Percentiles rank a stretch among this genome's conserved stretches.
Evolutionary conservation across 2,888 invertebrate genomes (phyloP).

Genomic region (Phortica magna): DNA sequence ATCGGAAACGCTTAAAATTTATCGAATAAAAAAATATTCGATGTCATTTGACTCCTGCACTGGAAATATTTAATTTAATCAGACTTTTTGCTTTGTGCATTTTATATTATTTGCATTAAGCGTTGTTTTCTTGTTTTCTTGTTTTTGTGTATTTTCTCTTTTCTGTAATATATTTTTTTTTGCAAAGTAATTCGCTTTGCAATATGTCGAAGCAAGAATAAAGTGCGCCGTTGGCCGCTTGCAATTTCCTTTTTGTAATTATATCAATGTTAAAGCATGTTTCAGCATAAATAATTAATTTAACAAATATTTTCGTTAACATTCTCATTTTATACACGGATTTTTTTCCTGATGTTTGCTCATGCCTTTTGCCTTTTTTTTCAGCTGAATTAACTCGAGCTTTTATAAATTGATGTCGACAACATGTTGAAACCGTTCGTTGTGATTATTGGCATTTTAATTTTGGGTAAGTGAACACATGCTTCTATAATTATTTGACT

Average conservation of each 20-base stretch:
- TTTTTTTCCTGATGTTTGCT: constrained; percentile 11
- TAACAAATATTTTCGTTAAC: constrained; percentile 44
- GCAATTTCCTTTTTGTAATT: constrained; percentile 37
- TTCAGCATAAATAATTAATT: constrained; percentile 52
- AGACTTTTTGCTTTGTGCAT: constrained; percentile 25
- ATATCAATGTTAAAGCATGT: constrained; percentile 26
- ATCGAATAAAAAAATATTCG: background rate
- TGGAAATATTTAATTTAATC: constrained; percentile 11
- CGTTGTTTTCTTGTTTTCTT: background rate
- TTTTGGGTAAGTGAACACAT: constrained; percentile 66
- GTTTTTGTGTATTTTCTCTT: too few species aligned
- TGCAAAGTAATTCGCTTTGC: background rate
- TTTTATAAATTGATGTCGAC: constrained; percentile 62
- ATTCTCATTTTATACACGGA: background rate
- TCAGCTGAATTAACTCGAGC: constrained; percentile 54
- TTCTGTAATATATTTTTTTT: background rate
- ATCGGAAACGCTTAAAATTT: background rate
- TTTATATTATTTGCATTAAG: constrained; percentile 6
- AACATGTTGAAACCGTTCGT: constrained; percentile 69
- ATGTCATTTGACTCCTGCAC: constrained; percentile 3
- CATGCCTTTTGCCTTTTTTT: constrained; percentile 45
- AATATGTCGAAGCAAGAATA: background rate
- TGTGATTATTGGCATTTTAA: constrained; percentile 70
- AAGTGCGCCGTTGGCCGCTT: background rate
- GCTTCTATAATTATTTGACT: too few species aligned